A percentile compares a stretch with the other conserved stretches of the same genome.
Evolutionary conservation across 2,113 vertebrate species (phyloP).

Genomic region (Microcebus jonahi): DNA sequence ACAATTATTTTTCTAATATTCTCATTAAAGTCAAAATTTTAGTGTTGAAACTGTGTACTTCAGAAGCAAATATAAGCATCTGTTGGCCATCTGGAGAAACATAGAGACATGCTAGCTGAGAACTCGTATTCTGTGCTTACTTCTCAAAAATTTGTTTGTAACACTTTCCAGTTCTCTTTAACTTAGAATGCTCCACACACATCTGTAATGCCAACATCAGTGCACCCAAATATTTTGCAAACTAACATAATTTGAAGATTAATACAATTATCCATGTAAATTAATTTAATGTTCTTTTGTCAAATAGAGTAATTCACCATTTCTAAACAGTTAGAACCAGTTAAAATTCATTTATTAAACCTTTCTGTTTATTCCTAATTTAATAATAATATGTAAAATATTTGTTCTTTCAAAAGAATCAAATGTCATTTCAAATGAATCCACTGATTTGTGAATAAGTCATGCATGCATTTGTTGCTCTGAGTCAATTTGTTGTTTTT

Average conservation of each 20-base stretch:
- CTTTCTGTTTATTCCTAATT: not conserved
- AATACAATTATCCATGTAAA: not conserved
- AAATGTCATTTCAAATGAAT: not conserved
- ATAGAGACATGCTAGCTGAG: not conserved
- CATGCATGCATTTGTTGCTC: not conserved
- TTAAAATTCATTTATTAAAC: not conserved
- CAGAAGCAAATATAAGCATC: conserved; percentile 50
- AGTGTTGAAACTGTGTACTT: not conserved
- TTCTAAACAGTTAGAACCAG: not conserved
- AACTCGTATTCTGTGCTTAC: not conserved
- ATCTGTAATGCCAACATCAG: not conserved
- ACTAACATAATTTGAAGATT: not conserved
- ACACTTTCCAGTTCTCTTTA: not conserved
- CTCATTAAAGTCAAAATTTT: conserved; percentile 29
- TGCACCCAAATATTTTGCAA: not conserved
- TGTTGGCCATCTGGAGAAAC: conserved; percentile 21
- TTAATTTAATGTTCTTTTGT: not conserved
- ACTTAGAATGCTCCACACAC: not conserved
- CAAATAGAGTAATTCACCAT: not conserved
- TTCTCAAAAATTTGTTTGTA: not conserved
- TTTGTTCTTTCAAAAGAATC: not conserved
- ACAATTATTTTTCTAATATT: conserved; percentile 37
- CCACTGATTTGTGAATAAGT: not conserved
- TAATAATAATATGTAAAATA: not conserved
- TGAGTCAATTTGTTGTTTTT: not conserved